A percentile compares a stretch with the other conserved stretches of the same genome.
These are phyloP conservation scores for Malurus cyaneus DNA, from an alignment of 2,113 vertebrate genomes.

Conservation along the genomic window DNA sequence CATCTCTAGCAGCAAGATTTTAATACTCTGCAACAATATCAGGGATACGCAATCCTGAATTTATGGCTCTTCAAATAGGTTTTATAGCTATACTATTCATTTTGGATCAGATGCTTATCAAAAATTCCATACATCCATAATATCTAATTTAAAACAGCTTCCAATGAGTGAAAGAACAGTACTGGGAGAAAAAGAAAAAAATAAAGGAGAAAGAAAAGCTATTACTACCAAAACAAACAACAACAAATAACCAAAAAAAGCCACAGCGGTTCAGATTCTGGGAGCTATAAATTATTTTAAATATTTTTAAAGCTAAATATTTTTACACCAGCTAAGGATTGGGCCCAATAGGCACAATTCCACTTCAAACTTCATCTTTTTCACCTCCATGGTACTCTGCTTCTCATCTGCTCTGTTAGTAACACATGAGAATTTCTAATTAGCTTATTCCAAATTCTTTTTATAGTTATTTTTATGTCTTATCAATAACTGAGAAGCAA, in stretches of 20 bases:
- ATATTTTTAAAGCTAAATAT: background rate
- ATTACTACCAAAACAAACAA: background rate
- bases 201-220: background rate
- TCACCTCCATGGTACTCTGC: background rate
- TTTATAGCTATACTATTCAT: conserved; percentile 53
- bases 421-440: background rate
- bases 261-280: background rate
- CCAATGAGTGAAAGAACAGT: background rate
- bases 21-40: conserved; percentile 57
- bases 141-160: conserved; percentile 34
- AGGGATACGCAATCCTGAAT: conserved; percentile 42
- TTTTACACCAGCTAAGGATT: background rate
- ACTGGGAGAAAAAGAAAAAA: accelerated
- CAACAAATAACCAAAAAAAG: background rate
- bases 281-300: background rate
- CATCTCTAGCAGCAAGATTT: conserved; percentile 53
- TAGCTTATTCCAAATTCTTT: background rate
- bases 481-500: conserved; percentile 16
- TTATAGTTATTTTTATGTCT: conserved; percentile 18
- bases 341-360: background rate
- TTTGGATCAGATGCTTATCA: conserved; percentile 50
- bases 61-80: conserved; percentile 52
- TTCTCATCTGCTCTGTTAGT: background rate
- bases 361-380: background rate
- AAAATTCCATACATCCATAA: conserved; percentile 46